phyloP scores from a whole-genome alignment of 2,113 vertebrate genomes.

The Epinephelus lanceolatus region DNA sequence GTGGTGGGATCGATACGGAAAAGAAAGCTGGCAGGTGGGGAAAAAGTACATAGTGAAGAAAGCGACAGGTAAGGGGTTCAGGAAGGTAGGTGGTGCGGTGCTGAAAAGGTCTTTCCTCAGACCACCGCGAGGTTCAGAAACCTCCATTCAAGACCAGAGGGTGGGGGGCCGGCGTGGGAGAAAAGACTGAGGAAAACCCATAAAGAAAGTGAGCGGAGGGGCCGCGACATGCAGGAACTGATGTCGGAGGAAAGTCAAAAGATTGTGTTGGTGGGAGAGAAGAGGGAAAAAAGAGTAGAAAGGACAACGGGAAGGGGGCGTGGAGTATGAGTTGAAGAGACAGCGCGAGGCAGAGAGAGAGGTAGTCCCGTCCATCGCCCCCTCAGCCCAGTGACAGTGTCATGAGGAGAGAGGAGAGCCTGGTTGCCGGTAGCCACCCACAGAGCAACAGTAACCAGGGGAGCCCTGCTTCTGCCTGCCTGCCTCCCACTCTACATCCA shows the following conservation, averaged over 20 bases:
- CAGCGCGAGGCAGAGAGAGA: constrained; percentile 42
- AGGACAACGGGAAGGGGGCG: constrained; percentile 66
- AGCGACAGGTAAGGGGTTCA: constrained; percentile 26
- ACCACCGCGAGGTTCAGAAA: constrained; percentile 69
- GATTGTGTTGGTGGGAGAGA: constrained; percentile 51
- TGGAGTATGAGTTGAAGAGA: constrained; percentile 62
- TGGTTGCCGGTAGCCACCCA: constrained; percentile 75
- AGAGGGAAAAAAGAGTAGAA: constrained; percentile 16
- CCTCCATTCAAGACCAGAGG: constrained; percentile 61
- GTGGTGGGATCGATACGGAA: constrained; percentile 3
- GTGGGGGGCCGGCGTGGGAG: constrained; percentile 49
- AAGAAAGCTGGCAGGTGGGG: constrained; percentile 17
- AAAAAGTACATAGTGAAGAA: constrained; percentile 25
- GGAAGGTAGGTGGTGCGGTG: constrained; percentile 29
- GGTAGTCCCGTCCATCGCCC: constrained; percentile 78
- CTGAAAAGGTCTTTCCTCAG: constrained; percentile 70
- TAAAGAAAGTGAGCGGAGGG: constrained; percentile 26
- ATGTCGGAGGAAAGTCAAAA: constrained; percentile 32
- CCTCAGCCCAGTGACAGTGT: constrained; percentile 74
- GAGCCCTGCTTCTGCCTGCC: constrained; percentile 78
- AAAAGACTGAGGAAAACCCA: constrained; percentile 47
- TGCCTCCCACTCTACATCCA: constrained; percentile 80
- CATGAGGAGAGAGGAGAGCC: constrained; percentile 74
- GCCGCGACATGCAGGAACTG: constrained; percentile 1
- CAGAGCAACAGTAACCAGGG: constrained; percentile 82